phyloP scores from a whole-genome alignment of 1,140 invertebrate species.

The Calycopis cecrops region DNA sequence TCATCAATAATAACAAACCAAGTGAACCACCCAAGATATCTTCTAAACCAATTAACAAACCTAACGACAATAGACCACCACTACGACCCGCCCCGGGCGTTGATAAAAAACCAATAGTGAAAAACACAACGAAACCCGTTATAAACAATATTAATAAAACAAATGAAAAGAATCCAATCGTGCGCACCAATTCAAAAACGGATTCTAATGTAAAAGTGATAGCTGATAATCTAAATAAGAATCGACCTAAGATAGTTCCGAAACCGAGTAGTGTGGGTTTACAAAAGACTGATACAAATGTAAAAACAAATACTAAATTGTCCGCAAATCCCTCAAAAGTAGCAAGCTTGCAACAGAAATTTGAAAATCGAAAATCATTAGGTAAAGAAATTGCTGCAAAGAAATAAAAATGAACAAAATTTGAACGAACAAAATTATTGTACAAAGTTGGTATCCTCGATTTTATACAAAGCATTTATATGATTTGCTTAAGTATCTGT shows the following conservation, averaged over 20 bases:
- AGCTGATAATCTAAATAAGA: slow-evolving; percentile 62
- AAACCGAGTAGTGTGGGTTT: slow-evolving; percentile 47
- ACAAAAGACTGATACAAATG: slow-evolving; percentile 53
- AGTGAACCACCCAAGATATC: slow-evolving; percentile 51
- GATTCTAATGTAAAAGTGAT: slow-evolving; percentile 61
- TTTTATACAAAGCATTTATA: no score
- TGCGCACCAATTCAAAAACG: slow-evolving; percentile 45
- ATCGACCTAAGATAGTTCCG: slow-evolving; percentile 61
- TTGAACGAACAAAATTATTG: no score
- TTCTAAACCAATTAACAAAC: slow-evolving; percentile 48
- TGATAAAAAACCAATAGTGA: slow-evolving; percentile 47
- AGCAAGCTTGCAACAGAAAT: slow-evolving; percentile 84
- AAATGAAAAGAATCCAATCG: slow-evolving; percentile 44
- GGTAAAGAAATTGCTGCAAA: slow-evolving; percentile 58
- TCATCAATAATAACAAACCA: slow-evolving; percentile 71
- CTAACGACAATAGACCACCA: slow-evolving; percentile 53
- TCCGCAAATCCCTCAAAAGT: slow-evolving; percentile 80
- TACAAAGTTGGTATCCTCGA: no score
- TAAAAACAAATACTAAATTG: slow-evolving; percentile 68
- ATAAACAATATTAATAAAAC: slow-evolving; percentile 39
- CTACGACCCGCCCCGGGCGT: slow-evolving; percentile 41
- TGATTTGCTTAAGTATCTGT: no score
- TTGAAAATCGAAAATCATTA: slow-evolving; percentile 76
- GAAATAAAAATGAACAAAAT: slow-evolving; percentile 35
- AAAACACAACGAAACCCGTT: slow-evolving; percentile 44